Conservation (phyloP, 1,140 invertebrate species). For the Hypothenemus hampei region DNA sequence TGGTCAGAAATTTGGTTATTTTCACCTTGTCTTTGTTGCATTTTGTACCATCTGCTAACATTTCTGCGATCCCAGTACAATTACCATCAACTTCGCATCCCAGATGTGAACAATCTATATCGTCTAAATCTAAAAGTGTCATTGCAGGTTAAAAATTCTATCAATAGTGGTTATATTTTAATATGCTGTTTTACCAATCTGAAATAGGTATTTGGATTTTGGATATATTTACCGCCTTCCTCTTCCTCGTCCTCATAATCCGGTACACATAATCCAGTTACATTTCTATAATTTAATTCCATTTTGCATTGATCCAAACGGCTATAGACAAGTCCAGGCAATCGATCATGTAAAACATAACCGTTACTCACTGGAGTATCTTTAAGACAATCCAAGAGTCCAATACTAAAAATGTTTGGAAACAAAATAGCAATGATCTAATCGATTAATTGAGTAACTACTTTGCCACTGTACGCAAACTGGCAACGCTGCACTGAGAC, state of each 20-base stretch:
- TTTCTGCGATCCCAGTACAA: too few species aligned
- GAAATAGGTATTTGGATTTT: too few species aligned
- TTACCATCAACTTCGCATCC: too few species aligned
- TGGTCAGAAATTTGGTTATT: neutral
- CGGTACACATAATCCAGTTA: too few species aligned
- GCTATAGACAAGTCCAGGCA: conserved; percentile 66
- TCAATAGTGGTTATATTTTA: too few species aligned
- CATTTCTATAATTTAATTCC: too few species aligned
- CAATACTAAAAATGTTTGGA: conserved; percentile 3
- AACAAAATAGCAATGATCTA: conserved; percentile 29
- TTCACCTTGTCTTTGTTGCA: conserved; percentile 55
- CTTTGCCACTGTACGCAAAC: conserved; percentile 64
- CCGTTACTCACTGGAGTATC: conserved; percentile 51
- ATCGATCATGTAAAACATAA: conserved; percentile 49
- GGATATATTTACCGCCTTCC: too few species aligned
- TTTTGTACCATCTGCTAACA: conserved; percentile 62
- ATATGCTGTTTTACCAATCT: too few species aligned
- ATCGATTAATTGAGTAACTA: conserved; percentile 39
- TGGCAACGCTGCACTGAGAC: conserved; percentile 60
- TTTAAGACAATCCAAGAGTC: conserved; percentile 61
- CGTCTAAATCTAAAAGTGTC: too few species aligned
- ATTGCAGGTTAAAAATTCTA: too few species aligned
- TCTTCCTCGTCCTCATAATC: too few species aligned
- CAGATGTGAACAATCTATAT: too few species aligned
- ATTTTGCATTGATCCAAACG: conserved; percentile 57